Evolutionary conservation across 2,113 vertebrate genomes (phyloP).

Genomic region (Ranitomeya variabilis): DNA sequence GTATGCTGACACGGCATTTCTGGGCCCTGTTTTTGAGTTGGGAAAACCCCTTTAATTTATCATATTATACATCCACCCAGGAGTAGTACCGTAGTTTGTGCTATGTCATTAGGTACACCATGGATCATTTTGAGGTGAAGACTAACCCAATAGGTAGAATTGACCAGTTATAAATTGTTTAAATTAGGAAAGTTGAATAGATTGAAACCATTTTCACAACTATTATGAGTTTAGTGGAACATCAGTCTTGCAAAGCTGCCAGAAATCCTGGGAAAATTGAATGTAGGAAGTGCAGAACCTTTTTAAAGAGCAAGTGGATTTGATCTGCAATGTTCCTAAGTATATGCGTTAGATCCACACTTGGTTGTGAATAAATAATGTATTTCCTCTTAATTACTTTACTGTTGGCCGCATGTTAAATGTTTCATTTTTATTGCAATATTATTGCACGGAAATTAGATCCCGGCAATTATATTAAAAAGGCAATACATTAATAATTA

Average conservation of each 20-base stretch:
- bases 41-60: no score
- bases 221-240: not conserved
- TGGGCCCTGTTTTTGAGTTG: no score
- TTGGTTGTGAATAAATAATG: constrained; percentile 22
- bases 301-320: not conserved
- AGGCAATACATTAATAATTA: not conserved
- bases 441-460: constrained; percentile 12
- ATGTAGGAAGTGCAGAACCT: not conserved
- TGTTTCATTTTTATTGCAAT: constrained; percentile 14
- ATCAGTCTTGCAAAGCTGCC: not conserved
- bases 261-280: not conserved
- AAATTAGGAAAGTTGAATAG: not conserved
- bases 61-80: no score
- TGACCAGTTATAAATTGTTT: not conserved
- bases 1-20: no score
- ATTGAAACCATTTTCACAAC: not conserved
- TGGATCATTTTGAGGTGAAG: not conserved
- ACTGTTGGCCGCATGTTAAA: constrained; percentile 25
- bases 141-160: no score
- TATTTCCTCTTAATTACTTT: constrained; percentile 24
- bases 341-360: constrained; percentile 1
- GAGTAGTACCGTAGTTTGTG: no score
- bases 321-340: not conserved
- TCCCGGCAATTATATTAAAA: not conserved
- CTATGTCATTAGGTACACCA: not conserved